phyloP scores from a whole-genome alignment of 2,888 invertebrate species.

The Brachyptera putata region DNA sequence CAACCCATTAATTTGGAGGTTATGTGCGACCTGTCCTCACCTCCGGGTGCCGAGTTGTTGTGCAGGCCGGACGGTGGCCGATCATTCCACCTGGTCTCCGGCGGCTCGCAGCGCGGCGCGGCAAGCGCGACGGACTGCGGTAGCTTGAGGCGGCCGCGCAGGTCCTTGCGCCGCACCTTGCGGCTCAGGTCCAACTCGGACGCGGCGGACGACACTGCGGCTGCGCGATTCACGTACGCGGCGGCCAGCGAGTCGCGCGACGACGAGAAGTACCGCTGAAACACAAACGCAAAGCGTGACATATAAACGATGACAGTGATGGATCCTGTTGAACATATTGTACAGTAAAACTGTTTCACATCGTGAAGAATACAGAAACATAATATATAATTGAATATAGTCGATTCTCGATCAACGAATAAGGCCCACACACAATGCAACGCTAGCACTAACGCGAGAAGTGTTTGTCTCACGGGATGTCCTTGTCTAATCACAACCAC shows the following conservation, averaged over 20 bases:
- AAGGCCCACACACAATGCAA: no score
- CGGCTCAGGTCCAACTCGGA: slow-evolving; percentile 75
- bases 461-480: no score
- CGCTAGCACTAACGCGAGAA: no score
- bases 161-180: slow-evolving; percentile 62
- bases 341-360: no score
- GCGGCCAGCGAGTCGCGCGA: slow-evolving; percentile 71
- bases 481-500: no score
- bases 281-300: slow-evolving; percentile 35
- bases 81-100: neutral
- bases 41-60: slow-evolving; percentile 29
- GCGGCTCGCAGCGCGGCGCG: slow-evolving; percentile 27
- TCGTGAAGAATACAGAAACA: no score
- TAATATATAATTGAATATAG: no score
- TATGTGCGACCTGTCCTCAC: neutral
- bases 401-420: no score
- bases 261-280: slow-evolving; percentile 63
- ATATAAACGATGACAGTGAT: no score
- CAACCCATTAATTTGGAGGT: no score
- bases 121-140: slow-evolving; percentile 56
- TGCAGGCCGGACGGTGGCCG: slow-evolving; percentile 3
- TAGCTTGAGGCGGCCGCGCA: slow-evolving; percentile 59
- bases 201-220: slow-evolving; percentile 59
- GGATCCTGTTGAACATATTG: no score
- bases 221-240: slow-evolving; percentile 61